Percentiles rank a stretch among this genome's conserved stretches.
phyloP scores from a whole-genome alignment of 35 echinoderm and acorn worm species.

The Eucidaris tribuloides region DNA sequence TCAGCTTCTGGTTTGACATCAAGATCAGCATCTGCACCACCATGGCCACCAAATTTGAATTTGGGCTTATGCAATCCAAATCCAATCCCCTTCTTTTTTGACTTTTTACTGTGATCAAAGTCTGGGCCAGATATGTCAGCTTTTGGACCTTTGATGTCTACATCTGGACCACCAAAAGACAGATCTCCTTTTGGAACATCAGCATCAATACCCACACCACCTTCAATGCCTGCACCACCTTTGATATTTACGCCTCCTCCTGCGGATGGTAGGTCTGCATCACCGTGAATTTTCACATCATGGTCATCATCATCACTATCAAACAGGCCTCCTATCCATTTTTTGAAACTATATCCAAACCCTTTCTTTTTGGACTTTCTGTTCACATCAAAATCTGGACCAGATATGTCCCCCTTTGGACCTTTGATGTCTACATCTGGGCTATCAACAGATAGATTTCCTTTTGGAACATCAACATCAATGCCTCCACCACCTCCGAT shows the following conservation, averaged over 20 bases:
- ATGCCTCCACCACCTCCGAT: slow-evolving; percentile 28
- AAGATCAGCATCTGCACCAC: slow-evolving; percentile 47
- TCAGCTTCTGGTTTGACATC: too few relatives aligned
- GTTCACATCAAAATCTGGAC: slow-evolving; percentile 55
- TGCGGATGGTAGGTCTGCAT: slow-evolving; percentile 1
- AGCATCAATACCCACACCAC: slow-evolving; percentile 26
- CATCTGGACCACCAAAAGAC: slow-evolving; percentile 16
- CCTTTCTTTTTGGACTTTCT: not conserved
- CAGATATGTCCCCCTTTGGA: slow-evolving; percentile 31
- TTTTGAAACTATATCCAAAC: slow-evolving; percentile 44
- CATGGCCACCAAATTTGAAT: not conserved
- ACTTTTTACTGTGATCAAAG: not conserved
- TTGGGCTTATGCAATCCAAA: not conserved
- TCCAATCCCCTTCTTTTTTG: not conserved
- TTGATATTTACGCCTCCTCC: not conserved
- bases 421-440: slow-evolving; percentile 39
- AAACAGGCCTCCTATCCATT: slow-evolving; percentile 6
- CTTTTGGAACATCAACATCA: slow-evolving; percentile 56
- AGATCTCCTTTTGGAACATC: not conserved
- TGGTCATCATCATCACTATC: slow-evolving; percentile 15
- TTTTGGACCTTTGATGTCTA: slow-evolving; percentile 44
- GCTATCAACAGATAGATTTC: slow-evolving; percentile 32
- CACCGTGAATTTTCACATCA: slow-evolving; percentile 34
- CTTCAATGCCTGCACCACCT: slow-evolving; percentile 19
- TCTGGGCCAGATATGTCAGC: slow-evolving; percentile 23